Percentiles rank a stretch among this genome's conserved stretches.
These are phyloP conservation scores for Montipora foliosa DNA, from an alignment of 64 coral and sea anemone genomes.

Conservation along the genomic window DNA sequence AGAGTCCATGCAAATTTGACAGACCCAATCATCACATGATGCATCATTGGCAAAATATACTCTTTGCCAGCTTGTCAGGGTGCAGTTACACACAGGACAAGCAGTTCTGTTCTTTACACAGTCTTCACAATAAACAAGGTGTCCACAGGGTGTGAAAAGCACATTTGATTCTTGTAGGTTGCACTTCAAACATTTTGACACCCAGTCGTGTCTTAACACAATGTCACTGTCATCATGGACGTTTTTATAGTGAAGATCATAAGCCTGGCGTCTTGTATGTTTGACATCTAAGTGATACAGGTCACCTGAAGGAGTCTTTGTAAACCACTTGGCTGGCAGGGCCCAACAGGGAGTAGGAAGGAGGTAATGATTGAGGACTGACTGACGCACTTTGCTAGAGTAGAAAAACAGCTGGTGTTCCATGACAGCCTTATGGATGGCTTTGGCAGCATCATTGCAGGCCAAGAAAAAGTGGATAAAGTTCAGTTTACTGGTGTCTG, in stretches of 20 bases:
- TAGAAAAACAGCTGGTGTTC: slow-evolving; percentile 98
- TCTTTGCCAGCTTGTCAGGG: slow-evolving; percentile 76
- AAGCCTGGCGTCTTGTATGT: slow-evolving; percentile 91
- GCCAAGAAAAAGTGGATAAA: slow-evolving; percentile 97
- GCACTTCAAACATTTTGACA: slow-evolving; percentile 84
- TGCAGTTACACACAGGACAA: slow-evolving; percentile 74
- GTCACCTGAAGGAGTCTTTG: slow-evolving; percentile 80
- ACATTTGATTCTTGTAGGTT: slow-evolving; percentile 67
- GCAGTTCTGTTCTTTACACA: slow-evolving; percentile 68
- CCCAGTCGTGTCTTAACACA: slow-evolving; percentile 70
- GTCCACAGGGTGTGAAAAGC: slow-evolving; percentile 94
- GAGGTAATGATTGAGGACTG: slow-evolving; percentile 94
- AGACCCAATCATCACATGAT: slow-evolving; percentile 77
- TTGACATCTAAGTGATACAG: slow-evolving; percentile 97
- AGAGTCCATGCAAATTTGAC: slow-evolving; percentile 99
- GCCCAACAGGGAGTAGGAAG: slow-evolving; percentile 97
- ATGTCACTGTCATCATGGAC: slow-evolving; percentile 32
- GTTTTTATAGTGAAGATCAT: slow-evolving; percentile 91
- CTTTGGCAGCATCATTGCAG: slow-evolving; percentile 91
- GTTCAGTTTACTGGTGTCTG: slow-evolving; percentile 80
- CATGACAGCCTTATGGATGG: slow-evolving; percentile 96
- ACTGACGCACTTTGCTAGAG: slow-evolving; percentile 90
- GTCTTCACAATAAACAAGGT: slow-evolving; percentile 76
- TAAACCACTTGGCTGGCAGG: slow-evolving; percentile 96
- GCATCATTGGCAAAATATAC: slow-evolving; percentile 89